Evolutionary conservation across 2,797 vertebrate species (phyloP).

Genomic region (Scleropages formosus): DNA sequence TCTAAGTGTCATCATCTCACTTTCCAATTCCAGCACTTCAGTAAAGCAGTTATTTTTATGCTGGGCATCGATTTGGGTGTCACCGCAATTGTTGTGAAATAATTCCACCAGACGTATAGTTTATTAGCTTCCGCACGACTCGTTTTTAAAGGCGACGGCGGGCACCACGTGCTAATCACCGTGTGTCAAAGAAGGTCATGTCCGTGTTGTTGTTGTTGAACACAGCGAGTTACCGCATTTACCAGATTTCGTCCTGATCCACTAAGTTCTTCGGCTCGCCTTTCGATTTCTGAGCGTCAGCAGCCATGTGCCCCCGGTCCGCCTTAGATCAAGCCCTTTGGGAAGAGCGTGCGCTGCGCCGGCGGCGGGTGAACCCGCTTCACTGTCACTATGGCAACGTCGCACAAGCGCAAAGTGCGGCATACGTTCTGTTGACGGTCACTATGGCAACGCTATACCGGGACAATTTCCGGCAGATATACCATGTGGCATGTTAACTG

Average conservation of each 20-base stretch:
- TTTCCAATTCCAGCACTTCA: no score
- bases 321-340: neutral
- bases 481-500: neutral
- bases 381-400: neutral
- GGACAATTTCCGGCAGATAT: constrained; percentile 31
- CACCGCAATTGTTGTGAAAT: no score
- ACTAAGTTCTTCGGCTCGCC: constrained; percentile 54
- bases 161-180: no score
- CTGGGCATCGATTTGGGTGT: no score
- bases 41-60: no score
- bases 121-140: no score
- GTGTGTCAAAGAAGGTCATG: no score
- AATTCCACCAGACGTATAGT: no score
- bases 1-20: no score
- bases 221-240: constrained; percentile 34
- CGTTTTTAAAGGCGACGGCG: no score
- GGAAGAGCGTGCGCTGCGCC: no score
- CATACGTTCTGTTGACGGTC: constrained; percentile 54
- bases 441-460: constrained; percentile 45
- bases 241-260: constrained; percentile 67
- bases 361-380: neutral
- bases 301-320: constrained; percentile 45
- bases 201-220: neutral
- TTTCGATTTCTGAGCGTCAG: constrained; percentile 26
- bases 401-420: constrained; percentile 45